Conservation (phyloP, 2,888 invertebrate genomes). For the Plagiodera versicolora region DNA sequence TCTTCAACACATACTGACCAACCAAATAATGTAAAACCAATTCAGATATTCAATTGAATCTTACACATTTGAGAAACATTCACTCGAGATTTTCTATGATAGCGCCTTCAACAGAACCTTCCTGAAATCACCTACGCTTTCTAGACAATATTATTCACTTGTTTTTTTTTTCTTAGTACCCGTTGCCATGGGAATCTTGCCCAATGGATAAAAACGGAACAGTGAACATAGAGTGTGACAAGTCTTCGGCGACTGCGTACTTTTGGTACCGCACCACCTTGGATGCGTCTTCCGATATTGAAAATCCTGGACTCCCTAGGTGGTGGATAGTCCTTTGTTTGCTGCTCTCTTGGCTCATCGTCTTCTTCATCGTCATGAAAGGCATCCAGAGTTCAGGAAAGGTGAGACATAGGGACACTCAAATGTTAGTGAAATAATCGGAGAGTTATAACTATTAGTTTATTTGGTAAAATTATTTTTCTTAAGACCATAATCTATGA, state of each 20-base stretch:
- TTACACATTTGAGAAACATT: not conserved
- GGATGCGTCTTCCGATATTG: constrained; percentile 84
- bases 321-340: constrained; percentile 94
- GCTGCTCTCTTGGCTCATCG: constrained; percentile 84
- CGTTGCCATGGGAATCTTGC: constrained; percentile 84
- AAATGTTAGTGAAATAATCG: no score
- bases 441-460: no score
- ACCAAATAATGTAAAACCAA: no score
- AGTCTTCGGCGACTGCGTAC: constrained; percentile 86
- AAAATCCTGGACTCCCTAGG: constrained; percentile 79
- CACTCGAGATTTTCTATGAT: no score
- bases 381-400: constrained; percentile 96
- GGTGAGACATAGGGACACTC: no score
- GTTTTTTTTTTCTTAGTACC: constrained; percentile 62
- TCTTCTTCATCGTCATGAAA: constrained; percentile 95
- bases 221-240: constrained; percentile 73
- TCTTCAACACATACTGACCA: no score
- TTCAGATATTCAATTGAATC: no score
- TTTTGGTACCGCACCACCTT: constrained; percentile 91
- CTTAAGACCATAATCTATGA: no score
- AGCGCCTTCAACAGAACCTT: no score
- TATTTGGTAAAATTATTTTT: no score
- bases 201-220: constrained; percentile 69
- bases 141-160: no score
- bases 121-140: not conserved